Evolutionary conservation across 2,888 invertebrate genomes (phyloP), one percentile per base, ranked within the genome.

Genomic region (Caenorhabditis sp.): DNA sequence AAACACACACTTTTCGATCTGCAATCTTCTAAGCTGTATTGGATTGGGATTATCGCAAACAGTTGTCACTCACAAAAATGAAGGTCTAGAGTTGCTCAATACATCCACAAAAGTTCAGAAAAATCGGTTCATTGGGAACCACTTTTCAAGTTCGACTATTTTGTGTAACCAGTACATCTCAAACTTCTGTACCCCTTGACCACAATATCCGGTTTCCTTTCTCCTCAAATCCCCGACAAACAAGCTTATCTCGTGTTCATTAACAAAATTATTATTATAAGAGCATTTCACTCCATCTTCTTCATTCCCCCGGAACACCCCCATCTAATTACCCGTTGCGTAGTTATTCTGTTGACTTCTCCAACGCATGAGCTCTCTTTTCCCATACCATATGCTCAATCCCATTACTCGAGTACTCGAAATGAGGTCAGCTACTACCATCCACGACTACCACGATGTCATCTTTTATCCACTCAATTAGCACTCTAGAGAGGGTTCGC

Each of bases 361-460:
- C 61, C 56, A 22, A 63, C 51, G 44, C 66, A 56, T 66, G 66
- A 61, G 61, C 75, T 58, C 75, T 56, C 38, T 44, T 77, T 59
- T 31, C 59, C 41, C 49, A 66, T 56, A 82, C 81, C 81, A 82
- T 75, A 82, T 82, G 81, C 76, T 82, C 81, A 82, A 82, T 82
- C 81, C 76, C 76, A 82, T 82, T 82, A 82, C 66, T 24, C 54
- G 8, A 61, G 44, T 31, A 49, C 61, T 31, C 44, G 35, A 54
- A 26, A 51, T 28, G 44, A 44, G 49, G 44, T 59, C 56, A 59
- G 28, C 59, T 26, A 49, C n/a, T 47, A 47, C 47, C 10, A 19
- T 35, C 38, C 12, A 6, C 19, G 4, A 26, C 38, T 59, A 54
- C 54, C 26, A 12, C 24, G 12, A 54, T 54, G 58, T 61, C 79